Evolutionary conservation across 1,140 invertebrate species (phyloP).

Genomic region (Drosophila santomea): DNA sequence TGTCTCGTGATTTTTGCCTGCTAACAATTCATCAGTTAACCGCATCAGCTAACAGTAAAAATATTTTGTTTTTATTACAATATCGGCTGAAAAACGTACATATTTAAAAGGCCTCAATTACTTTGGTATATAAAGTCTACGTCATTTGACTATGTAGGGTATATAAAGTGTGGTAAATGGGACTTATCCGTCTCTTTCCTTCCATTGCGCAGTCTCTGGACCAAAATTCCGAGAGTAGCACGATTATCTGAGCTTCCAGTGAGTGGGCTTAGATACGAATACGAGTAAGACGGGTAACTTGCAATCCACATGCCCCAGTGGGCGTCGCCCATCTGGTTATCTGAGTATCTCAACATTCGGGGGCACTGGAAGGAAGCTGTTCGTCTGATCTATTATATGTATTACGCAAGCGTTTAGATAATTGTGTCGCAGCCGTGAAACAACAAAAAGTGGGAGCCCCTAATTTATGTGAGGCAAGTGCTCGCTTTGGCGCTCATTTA

Average conservation of each 20-base stretch:
- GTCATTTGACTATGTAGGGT: background rate
- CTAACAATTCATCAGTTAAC: conserved; percentile 61
- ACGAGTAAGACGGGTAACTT: conserved; percentile 11
- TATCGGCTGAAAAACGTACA: conserved; percentile 44
- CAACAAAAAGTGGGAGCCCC: conserved; percentile 40
- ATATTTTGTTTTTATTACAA: conserved; percentile 38
- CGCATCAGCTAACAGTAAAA: conserved; percentile 23
- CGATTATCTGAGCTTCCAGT: conserved; percentile 58
- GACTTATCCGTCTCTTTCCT: background rate
- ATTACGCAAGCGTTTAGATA: conserved; percentile 47
- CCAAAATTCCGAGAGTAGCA: conserved; percentile 9
- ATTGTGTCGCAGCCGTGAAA: conserved; percentile 38
- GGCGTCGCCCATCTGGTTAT: conserved; percentile 54
- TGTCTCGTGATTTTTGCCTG: conserved; percentile 22
- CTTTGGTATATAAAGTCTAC: background rate
- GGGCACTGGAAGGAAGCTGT: conserved; percentile 35
- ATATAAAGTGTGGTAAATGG: background rate
- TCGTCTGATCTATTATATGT: conserved; percentile 7
- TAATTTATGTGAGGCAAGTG: conserved; percentile 79
- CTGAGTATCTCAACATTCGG: conserved; percentile 17
- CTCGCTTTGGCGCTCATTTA: conserved; percentile 80
- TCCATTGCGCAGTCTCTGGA: conserved; percentile 61
- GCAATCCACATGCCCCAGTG: conserved; percentile 30
- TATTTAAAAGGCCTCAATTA: conserved; percentile 32
- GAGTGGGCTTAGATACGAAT: conserved; percentile 34